phyloP scores from a whole-genome alignment of 2,888 invertebrate genomes.

The Temnothorax rugatulus region DNA sequence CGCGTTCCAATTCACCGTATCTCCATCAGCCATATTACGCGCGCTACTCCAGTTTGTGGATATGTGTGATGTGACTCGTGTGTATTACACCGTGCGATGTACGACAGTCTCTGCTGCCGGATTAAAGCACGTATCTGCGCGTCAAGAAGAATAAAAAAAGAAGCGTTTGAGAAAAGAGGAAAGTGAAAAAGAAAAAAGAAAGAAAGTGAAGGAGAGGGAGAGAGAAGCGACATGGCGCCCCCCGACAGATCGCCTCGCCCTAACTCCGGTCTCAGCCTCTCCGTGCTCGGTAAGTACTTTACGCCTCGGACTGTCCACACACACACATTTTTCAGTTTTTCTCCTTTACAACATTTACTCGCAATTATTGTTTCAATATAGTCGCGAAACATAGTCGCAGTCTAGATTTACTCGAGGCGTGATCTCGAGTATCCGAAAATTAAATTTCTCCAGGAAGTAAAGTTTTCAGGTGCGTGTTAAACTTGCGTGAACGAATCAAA shows the following conservation, averaged over 20 bases:
- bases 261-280: slow-evolving; percentile 86
- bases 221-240: slow-evolving; percentile 80
- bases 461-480: no score
- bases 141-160: slow-evolving; percentile 1
- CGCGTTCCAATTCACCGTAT: neutral
- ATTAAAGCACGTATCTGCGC: slow-evolving; percentile 47
- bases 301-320: neutral
- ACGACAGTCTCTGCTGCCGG: slow-evolving; percentile 36
- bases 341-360: neutral
- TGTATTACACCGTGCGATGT: slow-evolving; percentile 7
- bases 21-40: neutral
- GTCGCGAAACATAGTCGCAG: neutral
- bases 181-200: neutral
- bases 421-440: no score
- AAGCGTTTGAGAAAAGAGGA: no score
- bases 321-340: neutral
- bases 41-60: neutral
- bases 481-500: no score
- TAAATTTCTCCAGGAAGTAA: no score
- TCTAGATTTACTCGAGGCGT: neutral
- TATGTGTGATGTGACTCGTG: slow-evolving; percentile 19
- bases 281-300: slow-evolving; percentile 86
- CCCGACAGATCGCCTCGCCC: slow-evolving; percentile 84
- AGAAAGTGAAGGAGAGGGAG: neutral
- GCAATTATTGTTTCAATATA: neutral